These are phyloP conservation scores for Chrysopilus asiliformis DNA, from an alignment of 2,888 invertebrate genomes.

Conservation along the genomic window DNA sequence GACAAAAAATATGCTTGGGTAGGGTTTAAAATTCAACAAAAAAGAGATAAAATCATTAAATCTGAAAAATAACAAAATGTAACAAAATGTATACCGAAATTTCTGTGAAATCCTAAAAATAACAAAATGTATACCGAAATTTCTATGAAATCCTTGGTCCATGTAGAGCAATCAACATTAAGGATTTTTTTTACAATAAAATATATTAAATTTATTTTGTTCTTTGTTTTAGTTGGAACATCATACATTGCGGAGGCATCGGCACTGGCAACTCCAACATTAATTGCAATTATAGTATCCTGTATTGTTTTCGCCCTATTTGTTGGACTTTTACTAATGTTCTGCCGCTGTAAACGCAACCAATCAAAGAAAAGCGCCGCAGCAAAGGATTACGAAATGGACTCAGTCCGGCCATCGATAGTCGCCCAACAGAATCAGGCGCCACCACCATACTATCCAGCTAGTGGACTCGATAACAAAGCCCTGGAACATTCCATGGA, in stretches of 20 bases:
- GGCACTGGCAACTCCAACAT: conserved; percentile 60
- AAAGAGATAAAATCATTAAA: no score
- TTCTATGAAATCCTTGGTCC: no score
- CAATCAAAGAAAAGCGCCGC: conserved; percentile 67
- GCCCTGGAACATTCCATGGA: conserved; percentile 83
- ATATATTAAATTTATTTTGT: no score
- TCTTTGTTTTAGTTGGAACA: conserved; percentile 52
- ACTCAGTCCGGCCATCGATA: conserved; percentile 70
- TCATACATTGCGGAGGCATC: conserved; percentile 69
- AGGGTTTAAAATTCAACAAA: no score
- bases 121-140: no score
- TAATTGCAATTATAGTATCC: conserved; percentile 65
- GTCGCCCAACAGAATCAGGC: conserved; percentile 78
- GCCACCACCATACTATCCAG: conserved; percentile 82
- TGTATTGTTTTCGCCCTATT: conserved; percentile 69
- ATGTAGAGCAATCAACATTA: no score
- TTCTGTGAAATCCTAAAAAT: no score
- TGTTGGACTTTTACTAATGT: conserved; percentile 60
- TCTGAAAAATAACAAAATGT: no score
- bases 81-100: no score
- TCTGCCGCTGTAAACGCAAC: conserved; percentile 73
- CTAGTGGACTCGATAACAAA: conserved; percentile 79
- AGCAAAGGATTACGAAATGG: conserved; percentile 84
- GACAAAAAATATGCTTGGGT: no score
- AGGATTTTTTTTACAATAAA: no score